Conservation (phyloP, 2,113 vertebrate species). For the Pachyramphus minor region DNA sequence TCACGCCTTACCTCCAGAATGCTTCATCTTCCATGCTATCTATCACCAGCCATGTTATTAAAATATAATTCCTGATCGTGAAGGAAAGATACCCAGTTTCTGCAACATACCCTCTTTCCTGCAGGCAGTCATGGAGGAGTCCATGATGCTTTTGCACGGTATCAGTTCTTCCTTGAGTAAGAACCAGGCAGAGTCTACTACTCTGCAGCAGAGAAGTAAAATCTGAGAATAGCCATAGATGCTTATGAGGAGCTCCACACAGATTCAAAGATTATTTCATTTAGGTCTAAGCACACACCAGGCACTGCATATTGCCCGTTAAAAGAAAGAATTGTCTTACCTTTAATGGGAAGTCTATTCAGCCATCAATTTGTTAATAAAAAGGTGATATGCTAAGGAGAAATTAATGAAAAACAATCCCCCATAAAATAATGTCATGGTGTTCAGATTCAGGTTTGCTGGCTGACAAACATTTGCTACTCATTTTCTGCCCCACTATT, state of each 20-base stretch:
- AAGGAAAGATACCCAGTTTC: not conserved
- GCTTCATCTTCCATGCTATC: not conserved
- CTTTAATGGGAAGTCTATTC: conserved; percentile 11
- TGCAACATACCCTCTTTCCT: not conserved
- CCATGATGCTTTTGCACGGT: not conserved
- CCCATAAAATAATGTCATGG: not conserved
- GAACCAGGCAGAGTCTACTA: not conserved
- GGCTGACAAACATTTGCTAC: conserved; percentile 19
- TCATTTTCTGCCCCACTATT: conserved; percentile 44
- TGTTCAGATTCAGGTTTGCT: conserved; percentile 36
- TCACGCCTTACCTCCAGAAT: not conserved
- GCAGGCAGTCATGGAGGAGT: not conserved
- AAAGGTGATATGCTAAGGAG: conserved; percentile 25
- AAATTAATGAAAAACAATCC: conserved; percentile 39
- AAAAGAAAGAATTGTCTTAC: not conserved
- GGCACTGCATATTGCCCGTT: not conserved
- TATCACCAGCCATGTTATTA: accelerated
- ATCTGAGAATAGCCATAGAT: not conserved
- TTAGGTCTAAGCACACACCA: not conserved
- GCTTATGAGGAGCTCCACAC: not conserved
- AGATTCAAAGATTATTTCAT: not conserved
- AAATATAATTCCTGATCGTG: not conserved
- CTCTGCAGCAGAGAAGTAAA: not conserved
- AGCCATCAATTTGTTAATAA: conserved; percentile 53
- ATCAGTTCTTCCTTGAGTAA: not conserved